Base-by-base conservation (phyloP, 2,888 invertebrate genomes). In the Apamea epomidion region DNA sequence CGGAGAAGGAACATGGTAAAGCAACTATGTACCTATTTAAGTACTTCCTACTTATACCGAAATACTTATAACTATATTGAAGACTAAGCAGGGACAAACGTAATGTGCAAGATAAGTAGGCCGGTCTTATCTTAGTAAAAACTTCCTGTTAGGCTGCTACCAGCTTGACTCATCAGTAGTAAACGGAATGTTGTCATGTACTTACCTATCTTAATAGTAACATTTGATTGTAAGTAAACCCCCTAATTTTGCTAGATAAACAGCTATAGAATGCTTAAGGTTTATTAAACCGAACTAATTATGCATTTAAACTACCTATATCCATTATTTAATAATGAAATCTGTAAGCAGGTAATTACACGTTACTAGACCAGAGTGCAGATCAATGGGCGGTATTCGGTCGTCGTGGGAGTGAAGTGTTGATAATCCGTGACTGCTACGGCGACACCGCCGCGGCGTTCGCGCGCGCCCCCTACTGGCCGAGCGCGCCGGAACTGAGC, bases 381-480 rank as follows among this genome's bases (percentile, higher is more conserved):
- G 93, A 92, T 80, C 92, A 91, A 82, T 92, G 93, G 93, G 81
- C 86, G 71, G 65, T 92, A 65, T 91, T 88, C 76, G 92, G 93
- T 29, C 90, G 90, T 71, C 90, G 91, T 45, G 92, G 93, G 25
- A 90, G 84, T 69, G 93, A 93, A 84, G 83, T 93, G 70, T 81
- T 92, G 6, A 69, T 93, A 68, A 91, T 92, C 84, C 90, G 91
- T 0, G 93, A 93, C 76, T 92, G 92, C 67, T 82, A 79, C 32
- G 91, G 91, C 2, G 88, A 88, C 79, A 90, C 92, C 42, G 88
- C 88, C 0, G 93, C 92, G 6, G 91, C 91, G 29, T 92, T 92
- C 80, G 92, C 91, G 25, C 92, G 93, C 75, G 89, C 90, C 7
- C 92, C 92, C n/a, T 92, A 91, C 84, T 93, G 93, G 93, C 92